Base-by-base conservation (phyloP, 2,888 invertebrate species). In the Drosophila leonis region DNA sequence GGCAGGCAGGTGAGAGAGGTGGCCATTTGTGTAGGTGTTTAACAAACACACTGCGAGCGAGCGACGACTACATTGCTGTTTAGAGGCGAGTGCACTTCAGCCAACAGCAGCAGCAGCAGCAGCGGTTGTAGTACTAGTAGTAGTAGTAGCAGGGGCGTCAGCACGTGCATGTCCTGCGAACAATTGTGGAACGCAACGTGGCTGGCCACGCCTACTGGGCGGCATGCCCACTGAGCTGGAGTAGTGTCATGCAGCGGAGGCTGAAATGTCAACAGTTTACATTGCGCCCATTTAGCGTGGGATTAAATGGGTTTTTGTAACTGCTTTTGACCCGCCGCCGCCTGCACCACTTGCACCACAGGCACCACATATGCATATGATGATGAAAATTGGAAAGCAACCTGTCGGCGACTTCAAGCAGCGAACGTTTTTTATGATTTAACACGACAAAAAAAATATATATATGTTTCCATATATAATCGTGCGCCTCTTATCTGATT, bases 181-280 rank as follows among this genome's bases (percentile, higher is more conserved):
- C 72, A 72, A 72, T 80, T 80, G 72, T 73, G 67, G 69, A 64
- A 65, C 61, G 61, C 68, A 63, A 46, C 56, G 42, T 65, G 54
- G 54, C 54, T 39, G 2, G 61, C 65, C 68, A 70, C 68, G 57
- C 65, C 68, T 41, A 35, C 35, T 4, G 10, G 13, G 44, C 29
- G 15, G 12, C 20, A 31, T n/a, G n/a, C 48, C 39, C 37, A 33
- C 39, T 41, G 29, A 37, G 52, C 44, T 27, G 29, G 44, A 33
- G 59, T 51, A 62, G 79, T 85, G 87, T 88, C 89, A 83, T 83
- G 87, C 56, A 49, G 74, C 46, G 54, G 74, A 77, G 89, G 77
- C 87, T 79, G 74, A 83, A 88, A 88, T 85, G 89, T 85, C 85
- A 85, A 85, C 85, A 88, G 85, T 85, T 88, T 88, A 83, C 85